Conservation (phyloP, 2,113 vertebrate genomes). For the Rhinichthys klamathensis region DNA sequence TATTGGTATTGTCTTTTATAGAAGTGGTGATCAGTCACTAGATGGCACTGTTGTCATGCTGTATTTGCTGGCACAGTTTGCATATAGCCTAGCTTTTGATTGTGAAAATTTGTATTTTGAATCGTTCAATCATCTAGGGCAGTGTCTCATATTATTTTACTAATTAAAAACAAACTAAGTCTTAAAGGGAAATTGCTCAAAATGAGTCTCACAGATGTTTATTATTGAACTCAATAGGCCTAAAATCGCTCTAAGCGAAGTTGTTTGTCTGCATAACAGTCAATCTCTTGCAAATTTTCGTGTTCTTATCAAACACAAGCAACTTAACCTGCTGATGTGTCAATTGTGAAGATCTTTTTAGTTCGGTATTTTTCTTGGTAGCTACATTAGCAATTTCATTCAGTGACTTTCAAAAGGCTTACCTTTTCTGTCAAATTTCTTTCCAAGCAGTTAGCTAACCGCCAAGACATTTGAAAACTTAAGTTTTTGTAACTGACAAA, state of each 20-base stretch:
- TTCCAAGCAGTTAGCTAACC: no score
- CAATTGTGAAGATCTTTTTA: background rate
- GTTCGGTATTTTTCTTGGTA: background rate
- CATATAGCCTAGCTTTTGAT: no score
- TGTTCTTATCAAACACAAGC: background rate
- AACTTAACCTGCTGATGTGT: background rate
- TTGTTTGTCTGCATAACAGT: background rate
- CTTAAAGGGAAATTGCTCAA: background rate
- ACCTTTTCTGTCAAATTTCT: no score
- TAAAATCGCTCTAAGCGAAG: no score
- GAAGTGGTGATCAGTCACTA: slow-evolving; percentile 47
- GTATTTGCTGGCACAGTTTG: background rate
- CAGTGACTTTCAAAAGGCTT: no score
- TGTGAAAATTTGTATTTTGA: background rate
- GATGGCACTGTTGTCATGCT: slow-evolving; percentile 57
- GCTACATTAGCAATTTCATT: no score
- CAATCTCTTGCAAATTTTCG: background rate
- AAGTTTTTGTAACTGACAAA: no score
- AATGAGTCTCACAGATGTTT: background rate
- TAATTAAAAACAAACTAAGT: background rate
- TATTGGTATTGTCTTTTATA: background rate
- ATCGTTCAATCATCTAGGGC: background rate
- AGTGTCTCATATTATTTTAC: background rate
- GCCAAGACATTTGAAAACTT: background rate
- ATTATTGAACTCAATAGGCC: background rate